Conservation (phyloP, 1,140 invertebrate genomes). For the Lysiphlebus fabarum region DNA sequence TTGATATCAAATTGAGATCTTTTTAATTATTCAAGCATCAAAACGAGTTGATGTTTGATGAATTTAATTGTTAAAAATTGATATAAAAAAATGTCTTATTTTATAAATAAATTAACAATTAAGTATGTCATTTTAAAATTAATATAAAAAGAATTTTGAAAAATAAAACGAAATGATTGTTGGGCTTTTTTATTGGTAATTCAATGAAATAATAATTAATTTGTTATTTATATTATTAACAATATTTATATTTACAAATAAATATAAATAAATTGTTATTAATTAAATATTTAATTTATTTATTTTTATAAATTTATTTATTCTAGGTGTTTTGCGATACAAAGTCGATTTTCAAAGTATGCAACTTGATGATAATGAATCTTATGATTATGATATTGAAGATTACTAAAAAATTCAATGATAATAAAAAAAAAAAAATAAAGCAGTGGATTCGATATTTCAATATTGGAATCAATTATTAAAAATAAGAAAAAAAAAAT, state of each 20-base stretch:
- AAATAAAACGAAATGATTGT: no score
- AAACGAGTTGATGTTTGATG: no score
- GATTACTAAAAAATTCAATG: constrained; percentile 72
- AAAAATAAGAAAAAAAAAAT: constrained; percentile 1
- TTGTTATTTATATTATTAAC: constrained; percentile 2
- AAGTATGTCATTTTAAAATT: no score
- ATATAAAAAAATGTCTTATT: no score
- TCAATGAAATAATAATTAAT: no score
- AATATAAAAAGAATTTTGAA: no score
- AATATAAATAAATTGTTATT: background rate
- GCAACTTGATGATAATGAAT: constrained; percentile 84
- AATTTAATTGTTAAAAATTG: no score
- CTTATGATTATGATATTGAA: constrained; percentile 85
- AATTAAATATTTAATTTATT: background rate
- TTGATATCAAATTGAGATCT: no score
- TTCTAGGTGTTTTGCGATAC: constrained; percentile 91
- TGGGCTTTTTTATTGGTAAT: no score
- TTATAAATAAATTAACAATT: no score
- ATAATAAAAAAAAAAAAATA: constrained; percentile 10
- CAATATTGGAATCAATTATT: background rate
- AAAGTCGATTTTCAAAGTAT: constrained; percentile 98
- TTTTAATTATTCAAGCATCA: no score
- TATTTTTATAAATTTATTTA: constrained; percentile 26
- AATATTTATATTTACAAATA: no score
- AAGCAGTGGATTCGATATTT: background rate